These are phyloP conservation scores for Rhinogobio ventralis DNA, from an alignment of 2,797 vertebrate species.

Conservation along the genomic window DNA sequence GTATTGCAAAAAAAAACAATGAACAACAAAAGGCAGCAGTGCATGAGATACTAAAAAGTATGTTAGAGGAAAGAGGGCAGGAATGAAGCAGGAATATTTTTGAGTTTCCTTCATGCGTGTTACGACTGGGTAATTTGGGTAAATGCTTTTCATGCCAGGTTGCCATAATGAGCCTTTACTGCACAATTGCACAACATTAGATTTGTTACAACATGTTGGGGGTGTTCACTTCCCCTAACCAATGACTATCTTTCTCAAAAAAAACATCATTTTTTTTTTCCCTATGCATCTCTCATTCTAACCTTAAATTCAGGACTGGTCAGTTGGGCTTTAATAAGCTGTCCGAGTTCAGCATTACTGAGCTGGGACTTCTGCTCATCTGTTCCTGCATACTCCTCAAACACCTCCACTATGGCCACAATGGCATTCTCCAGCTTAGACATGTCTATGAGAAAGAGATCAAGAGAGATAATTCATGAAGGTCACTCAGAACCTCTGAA, in stretches of 20 bases:
- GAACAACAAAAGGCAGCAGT: background rate
- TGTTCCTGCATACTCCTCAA: constrained; percentile 68
- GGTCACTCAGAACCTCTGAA: no score
- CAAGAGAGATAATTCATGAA: background rate
- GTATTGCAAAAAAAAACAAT: background rate
- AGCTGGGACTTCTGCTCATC: constrained; percentile 68
- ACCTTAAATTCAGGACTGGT: constrained; percentile 70
- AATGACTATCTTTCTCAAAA: background rate
- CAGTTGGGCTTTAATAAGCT: constrained; percentile 69
- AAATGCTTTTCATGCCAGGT: constrained; percentile 18
- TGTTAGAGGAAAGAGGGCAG: background rate
- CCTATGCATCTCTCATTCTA: constrained; percentile 21
- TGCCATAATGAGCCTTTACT: constrained; percentile 18
- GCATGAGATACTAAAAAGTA: background rate
- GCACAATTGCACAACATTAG: background rate
- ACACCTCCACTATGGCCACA: constrained; percentile 71
- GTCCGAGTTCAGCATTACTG: constrained; percentile 66
- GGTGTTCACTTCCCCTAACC: background rate
- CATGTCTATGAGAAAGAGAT: constrained; percentile 63
- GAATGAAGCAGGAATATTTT: constrained; percentile 13
- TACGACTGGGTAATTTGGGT: constrained; percentile 31
- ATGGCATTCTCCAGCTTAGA: constrained; percentile 73
- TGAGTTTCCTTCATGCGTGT: background rate
- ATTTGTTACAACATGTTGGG: constrained; percentile 32
- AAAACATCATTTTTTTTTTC: background rate